Evolutionary conservation across 2,888 invertebrate species (phyloP).

Genomic region (Rhingia rostrata): DNA sequence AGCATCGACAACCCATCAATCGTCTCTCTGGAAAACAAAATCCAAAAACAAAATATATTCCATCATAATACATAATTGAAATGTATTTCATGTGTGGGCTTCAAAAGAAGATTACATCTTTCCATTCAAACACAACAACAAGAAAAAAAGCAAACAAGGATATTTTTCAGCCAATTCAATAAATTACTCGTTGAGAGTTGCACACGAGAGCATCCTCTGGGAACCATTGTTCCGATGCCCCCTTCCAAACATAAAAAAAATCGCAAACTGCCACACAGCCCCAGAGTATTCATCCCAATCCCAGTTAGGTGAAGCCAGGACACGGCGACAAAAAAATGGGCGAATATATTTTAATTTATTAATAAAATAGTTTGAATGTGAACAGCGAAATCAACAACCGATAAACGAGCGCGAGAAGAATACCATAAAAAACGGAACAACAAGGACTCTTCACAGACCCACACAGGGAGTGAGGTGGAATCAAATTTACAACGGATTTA

Average conservation of each 20-base stretch:
- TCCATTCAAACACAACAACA: constrained; percentile 24
- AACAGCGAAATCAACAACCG: constrained; percentile 65
- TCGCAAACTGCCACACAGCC: constrained; percentile 40
- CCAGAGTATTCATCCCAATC: neutral
- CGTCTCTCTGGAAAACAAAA: constrained; percentile 21
- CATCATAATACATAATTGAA: constrained; percentile 65
- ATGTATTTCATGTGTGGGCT: constrained; percentile 54
- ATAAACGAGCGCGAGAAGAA: constrained; percentile 55
- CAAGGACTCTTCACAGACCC: too few relatives aligned
- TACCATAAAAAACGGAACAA: constrained; percentile 16
- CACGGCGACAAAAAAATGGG: neutral
- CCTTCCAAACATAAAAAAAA: constrained; percentile 9
- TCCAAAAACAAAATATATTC: constrained; percentile 13
- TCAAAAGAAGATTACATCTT: constrained; percentile 52
- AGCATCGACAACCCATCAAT: constrained; percentile 65
- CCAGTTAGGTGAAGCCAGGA: constrained; percentile 29
- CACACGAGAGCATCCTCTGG: constrained; percentile 35
- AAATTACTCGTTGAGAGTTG: constrained; percentile 61
- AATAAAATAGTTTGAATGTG: constrained; percentile 69
- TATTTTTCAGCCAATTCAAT: constrained; percentile 68
- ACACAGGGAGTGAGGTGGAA: constrained; percentile 3
- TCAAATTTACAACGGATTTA: constrained; percentile 35
- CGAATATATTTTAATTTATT: constrained; percentile 57
- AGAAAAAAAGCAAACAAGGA: neutral
- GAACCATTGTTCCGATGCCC: constrained; percentile 19